These are phyloP conservation scores for Varanus komodoensis DNA, from an alignment of 2,113 vertebrate species.

Conservation along the genomic window DNA sequence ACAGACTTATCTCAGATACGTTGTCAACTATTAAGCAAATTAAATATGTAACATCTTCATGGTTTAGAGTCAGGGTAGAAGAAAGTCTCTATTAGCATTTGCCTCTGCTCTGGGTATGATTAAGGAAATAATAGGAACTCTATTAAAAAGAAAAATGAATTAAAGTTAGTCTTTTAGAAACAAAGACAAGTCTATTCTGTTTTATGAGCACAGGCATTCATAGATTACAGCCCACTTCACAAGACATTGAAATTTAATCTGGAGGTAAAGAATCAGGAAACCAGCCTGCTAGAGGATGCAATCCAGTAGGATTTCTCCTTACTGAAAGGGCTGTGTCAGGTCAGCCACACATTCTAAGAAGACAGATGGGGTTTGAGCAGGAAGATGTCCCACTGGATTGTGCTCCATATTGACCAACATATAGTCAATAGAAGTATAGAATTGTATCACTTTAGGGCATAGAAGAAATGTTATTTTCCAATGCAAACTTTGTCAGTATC, in stretches of 20 bases:
- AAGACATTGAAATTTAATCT: not conserved
- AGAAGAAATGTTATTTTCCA: conserved; percentile 38
- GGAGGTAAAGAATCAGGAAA: not conserved
- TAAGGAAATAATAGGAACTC: not conserved
- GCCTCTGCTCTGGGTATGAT: conserved; percentile 32
- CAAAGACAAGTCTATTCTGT: too few relatives aligned
- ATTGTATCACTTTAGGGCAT: conserved; percentile 6
- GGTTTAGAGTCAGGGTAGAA: conserved; percentile 18
- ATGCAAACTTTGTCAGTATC: conserved; percentile 1
- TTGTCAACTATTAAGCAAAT: conserved; percentile 14
- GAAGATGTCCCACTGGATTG: not conserved
- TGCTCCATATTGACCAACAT: not conserved
- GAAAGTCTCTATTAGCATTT: not conserved
- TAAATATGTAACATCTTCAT: conserved; percentile 33
- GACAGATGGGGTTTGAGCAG: not conserved
- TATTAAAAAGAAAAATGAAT: too few relatives aligned
- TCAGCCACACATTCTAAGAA: not conserved
- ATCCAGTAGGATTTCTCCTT: not conserved
- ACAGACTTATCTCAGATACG: conserved; percentile 24
- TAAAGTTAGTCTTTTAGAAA: too few relatives aligned
- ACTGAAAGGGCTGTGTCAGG: not conserved
- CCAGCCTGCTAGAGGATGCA: not conserved
- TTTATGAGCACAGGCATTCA: not conserved
- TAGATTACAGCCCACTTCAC: not conserved
- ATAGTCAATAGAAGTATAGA: not conserved